These are phyloP conservation scores for Papilio aristodemus DNA, from an alignment of 1,140 invertebrate genomes.

Conservation along the genomic window DNA sequence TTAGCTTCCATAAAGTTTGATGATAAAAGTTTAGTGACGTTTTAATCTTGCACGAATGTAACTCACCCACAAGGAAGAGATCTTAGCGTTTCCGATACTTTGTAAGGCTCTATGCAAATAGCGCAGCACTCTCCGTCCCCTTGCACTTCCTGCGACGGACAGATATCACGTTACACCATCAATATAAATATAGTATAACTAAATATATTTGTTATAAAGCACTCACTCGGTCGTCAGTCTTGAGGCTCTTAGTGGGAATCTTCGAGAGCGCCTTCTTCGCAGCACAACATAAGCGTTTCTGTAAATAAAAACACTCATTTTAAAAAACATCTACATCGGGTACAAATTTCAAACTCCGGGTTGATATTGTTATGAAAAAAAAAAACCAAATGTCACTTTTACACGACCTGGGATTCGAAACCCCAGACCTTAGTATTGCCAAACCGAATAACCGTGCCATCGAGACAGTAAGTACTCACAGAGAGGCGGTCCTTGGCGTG, in stretches of 20 bases:
- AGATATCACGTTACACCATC: conserved; percentile 26
- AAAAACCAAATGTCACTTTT: no score
- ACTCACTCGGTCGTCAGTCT: conserved; percentile 90
- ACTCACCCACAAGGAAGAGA: conserved; percentile 93
- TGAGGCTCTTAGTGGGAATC: conserved; percentile 92
- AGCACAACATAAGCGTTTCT: conserved; percentile 92
- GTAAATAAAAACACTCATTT: conserved; percentile 57
- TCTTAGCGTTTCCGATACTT: conserved; percentile 89
- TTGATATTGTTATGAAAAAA: no score
- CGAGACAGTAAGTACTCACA: conserved; percentile 82
- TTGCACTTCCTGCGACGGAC: conserved; percentile 85
- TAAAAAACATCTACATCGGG: no score
- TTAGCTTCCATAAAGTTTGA: no score
- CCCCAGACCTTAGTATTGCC: no score
- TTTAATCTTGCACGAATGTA: no score
- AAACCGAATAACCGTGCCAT: no score
- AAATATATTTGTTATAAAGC: conserved; percentile 10
- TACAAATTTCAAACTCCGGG: no score
- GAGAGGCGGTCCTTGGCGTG: conserved; percentile 92
- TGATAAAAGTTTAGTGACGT: no score
- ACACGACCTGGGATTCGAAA: no score
- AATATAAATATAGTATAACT: neutral
- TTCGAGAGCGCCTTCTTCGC: conserved; percentile 94
- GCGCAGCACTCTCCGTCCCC: conserved; percentile 94
- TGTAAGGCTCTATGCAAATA: conserved; percentile 95